phyloP scores from a whole-genome alignment of 2,888 invertebrate genomes.

The Dasysyrphus albostriatus region DNA sequence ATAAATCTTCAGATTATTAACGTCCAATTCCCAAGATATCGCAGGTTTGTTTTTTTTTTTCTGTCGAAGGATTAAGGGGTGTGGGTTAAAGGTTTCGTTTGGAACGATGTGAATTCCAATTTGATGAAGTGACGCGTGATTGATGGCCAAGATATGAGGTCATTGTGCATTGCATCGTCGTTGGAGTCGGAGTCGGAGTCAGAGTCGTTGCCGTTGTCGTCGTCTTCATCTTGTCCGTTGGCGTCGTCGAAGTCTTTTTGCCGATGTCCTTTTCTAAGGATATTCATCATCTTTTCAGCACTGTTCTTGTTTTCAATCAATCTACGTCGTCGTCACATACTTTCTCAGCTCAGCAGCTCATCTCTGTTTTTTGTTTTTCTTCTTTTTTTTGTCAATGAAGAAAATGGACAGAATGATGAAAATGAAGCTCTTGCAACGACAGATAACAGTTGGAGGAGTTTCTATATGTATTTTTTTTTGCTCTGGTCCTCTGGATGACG shows the following conservation, averaged over 20 bases:
- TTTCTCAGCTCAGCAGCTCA: conserved; percentile 66
- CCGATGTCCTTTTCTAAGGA: conserved; percentile 45
- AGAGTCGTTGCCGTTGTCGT: neutral
- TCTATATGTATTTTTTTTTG: conserved; percentile 10
- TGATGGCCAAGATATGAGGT: conserved; percentile 74
- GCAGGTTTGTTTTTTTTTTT: neutral
- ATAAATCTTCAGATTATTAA: conserved; percentile 73
- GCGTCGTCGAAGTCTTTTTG: conserved; percentile 25
- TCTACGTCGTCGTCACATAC: conserved; percentile 62
- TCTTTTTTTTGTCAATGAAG: conserved; percentile 35
- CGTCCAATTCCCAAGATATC: conserved; percentile 27
- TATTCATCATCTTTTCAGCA: conserved; percentile 70
- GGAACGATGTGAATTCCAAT: conserved; percentile 62
- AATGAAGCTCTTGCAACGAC: conserved; percentile 71
- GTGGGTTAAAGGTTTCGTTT: conserved; percentile 52
- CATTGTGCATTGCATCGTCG: conserved; percentile 65
- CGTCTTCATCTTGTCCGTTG: conserved; percentile 23
- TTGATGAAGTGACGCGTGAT: conserved; percentile 74
- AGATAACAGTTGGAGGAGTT: conserved; percentile 68
- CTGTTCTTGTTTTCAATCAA: conserved; percentile 73
- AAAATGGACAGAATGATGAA: conserved; percentile 72
- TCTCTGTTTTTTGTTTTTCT: conserved; percentile 18
- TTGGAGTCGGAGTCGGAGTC: conserved; percentile 3
- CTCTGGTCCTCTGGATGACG: conserved; percentile 39
- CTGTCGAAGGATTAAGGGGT: conserved; percentile 25